A percentile compares a stretch with the other conserved stretches of the same genome.
Conservation (phyloP, 2,888 invertebrate genomes). For the Netelia fuscicornis region DNA sequence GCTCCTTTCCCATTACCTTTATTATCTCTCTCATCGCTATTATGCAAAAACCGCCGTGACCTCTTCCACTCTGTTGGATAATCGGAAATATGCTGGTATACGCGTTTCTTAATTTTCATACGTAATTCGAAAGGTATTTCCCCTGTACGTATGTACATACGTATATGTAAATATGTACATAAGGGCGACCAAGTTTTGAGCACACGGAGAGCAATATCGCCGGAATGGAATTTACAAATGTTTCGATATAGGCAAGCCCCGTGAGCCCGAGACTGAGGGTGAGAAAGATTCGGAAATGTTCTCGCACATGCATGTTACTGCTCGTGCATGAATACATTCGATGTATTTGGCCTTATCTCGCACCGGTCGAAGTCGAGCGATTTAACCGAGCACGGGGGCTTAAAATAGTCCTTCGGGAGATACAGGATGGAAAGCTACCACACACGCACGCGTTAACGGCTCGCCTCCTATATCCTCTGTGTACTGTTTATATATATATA, state of each 20-base stretch:
- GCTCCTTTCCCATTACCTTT: constrained; percentile 58
- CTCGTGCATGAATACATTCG: constrained; percentile 26
- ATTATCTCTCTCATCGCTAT: constrained; percentile 60
- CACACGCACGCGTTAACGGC: constrained; percentile 31
- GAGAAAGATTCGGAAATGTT: constrained; percentile 1
- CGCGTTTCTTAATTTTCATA: constrained; percentile 63
- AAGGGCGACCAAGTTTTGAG: constrained; percentile 29
- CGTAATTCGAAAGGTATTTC: constrained; percentile 48
- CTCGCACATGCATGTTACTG: neutral
- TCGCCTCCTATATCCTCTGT: constrained; percentile 1
- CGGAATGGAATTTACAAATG: constrained; percentile 27
- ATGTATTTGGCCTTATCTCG: constrained; percentile 62
- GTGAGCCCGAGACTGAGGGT: neutral
- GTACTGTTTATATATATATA: constrained; percentile 15
- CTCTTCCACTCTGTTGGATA: constrained; percentile 28
- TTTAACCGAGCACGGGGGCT: constrained; percentile 63
- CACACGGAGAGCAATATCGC: constrained; percentile 18
- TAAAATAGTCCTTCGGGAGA: constrained; percentile 66
- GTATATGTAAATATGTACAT: neutral
- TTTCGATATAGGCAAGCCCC: neutral
- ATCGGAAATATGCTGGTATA: constrained; percentile 62
- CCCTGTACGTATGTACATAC: neutral
- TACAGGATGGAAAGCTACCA: constrained; percentile 55
- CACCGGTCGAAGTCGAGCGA: constrained; percentile 65
- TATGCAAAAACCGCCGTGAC: constrained; percentile 48